Base-by-base conservation (phyloP, 2,888 invertebrate species). In the Drosophila sordidapex region DNA sequence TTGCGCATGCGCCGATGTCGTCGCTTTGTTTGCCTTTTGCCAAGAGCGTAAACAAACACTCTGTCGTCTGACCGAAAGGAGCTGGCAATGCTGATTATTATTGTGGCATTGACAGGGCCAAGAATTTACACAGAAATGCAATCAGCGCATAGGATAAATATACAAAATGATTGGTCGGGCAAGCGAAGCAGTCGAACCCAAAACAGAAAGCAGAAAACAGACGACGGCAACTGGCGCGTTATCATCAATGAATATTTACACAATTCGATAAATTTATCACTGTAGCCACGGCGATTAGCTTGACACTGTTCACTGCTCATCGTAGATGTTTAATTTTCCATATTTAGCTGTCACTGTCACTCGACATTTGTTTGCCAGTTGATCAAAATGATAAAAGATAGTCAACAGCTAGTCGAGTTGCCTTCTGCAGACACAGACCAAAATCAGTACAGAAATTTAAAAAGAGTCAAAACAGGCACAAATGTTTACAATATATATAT, bases 121-220 rank as follows among this genome's bases (percentile, higher is more conserved):
- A 68, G 84, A 84, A 88, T 87, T 88, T 84, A 88, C 89, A 87
- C 89, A 87, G 83, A 88, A 87, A 88, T 87, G 83, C 87, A 82
- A 88, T 87, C 89, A 84, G 65, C 78, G 70, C 62, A 56, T 60
- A 52, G 67, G 68, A 79, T 87, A 82, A 87, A 84, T 81, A 84
- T 78, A 81, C 75, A 83, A 77, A 57, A 78, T 72, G 56, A 38
- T 29, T 46, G 59, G 60, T 71, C 21, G 49, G 51, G 18, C 35
- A 52, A 18, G 21, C 31, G 35, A 52, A 33, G 33, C 60, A 46
- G 4, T 35, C 29, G 27, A 18, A 38, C n/a, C n/a, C 40, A 46
- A 46, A 46, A 56, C 51, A 56, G 18, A 54, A 10, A 15, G 21
- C 65, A 21, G 40, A 61, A 35, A 49, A 63, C 70, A 76, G 59